Evolutionary conservation across 2,888 invertebrate species (phyloP).

Genomic region (Spodoptera littoralis): DNA sequence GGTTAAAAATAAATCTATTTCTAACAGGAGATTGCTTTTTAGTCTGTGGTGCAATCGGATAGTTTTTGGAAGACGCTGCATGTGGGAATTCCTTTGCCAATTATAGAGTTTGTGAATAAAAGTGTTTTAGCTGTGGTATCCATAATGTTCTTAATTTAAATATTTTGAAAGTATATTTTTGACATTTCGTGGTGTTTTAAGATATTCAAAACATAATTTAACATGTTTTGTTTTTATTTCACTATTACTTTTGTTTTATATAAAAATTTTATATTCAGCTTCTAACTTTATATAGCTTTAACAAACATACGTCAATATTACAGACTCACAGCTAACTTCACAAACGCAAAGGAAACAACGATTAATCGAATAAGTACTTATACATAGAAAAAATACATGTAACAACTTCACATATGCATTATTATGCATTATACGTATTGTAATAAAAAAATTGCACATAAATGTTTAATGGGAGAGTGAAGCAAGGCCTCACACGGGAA

Average conservation of each 20-base stretch:
- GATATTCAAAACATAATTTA: no score
- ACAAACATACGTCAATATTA: no score
- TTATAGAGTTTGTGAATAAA: constrained; percentile 38
- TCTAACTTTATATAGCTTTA: no score
- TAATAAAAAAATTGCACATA: constrained; percentile 47
- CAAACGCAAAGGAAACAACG: constrained; percentile 1
- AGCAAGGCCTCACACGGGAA: constrained; percentile 61
- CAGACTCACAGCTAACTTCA: no score
- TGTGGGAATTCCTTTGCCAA: constrained; percentile 50
- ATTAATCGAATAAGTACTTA: constrained; percentile 17
- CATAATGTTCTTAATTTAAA: constrained; percentile 23
- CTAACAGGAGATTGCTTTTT: constrained; percentile 65
- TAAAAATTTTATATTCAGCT: no score
- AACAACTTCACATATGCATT: constrained; percentile 13
- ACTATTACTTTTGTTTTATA: no score
- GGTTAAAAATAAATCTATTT: constrained; percentile 51
- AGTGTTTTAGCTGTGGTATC: constrained; percentile 4
- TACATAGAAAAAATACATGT: constrained; percentile 30
- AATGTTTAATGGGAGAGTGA: constrained; percentile 42
- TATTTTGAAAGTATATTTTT: neutral
- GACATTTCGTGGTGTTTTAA: no score
- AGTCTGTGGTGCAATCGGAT: constrained; percentile 51
- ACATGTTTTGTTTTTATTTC: no score
- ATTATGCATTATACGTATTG: constrained; percentile 11
- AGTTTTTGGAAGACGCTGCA: constrained; percentile 35